Conservation (phyloP, 2,888 invertebrate species). For the Tribolium freemani region DNA sequence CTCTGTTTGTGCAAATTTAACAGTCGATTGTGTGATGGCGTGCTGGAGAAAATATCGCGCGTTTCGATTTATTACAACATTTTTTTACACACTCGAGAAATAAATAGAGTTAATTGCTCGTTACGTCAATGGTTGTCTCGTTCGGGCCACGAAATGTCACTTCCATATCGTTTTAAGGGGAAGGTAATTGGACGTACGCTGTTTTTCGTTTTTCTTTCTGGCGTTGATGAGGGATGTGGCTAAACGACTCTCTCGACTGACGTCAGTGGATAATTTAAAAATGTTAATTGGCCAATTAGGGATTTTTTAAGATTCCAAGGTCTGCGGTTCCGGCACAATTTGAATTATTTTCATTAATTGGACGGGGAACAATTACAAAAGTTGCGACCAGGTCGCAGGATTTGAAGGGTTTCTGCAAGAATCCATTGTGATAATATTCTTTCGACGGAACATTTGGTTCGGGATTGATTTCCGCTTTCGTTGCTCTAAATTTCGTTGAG, state of each 20-base stretch:
- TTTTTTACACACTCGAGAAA: conserved; percentile 15
- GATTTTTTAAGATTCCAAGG: neutral
- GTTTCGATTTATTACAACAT: conserved; percentile 11
- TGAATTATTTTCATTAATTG: conserved; percentile 3
- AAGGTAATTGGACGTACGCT: conserved; percentile 4
- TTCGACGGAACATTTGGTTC: neutral
- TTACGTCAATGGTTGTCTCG: conserved; percentile 9
- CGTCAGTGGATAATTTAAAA: neutral
- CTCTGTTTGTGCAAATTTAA: conserved; percentile 26
- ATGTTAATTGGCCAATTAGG: conserved; percentile 10
- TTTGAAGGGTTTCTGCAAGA: neutral
- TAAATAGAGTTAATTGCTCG: conserved; percentile 19
- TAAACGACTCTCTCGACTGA: neutral
- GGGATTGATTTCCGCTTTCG: neutral
- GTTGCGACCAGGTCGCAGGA: neutral
- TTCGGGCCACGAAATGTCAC: conserved; percentile 12
- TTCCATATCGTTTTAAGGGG: neutral
- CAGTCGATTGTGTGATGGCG: conserved; percentile 21
- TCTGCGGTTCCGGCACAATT: neutral
- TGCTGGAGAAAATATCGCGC: conserved; percentile 21
- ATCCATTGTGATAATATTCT: neutral
- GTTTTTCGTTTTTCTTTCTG: neutral
- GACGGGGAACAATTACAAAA: neutral
- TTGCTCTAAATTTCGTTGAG: neutral
- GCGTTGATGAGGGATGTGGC: neutral